Evolutionary conservation across 2,888 invertebrate species (phyloP).

Genomic region (Trichopoda pennipes): DNA sequence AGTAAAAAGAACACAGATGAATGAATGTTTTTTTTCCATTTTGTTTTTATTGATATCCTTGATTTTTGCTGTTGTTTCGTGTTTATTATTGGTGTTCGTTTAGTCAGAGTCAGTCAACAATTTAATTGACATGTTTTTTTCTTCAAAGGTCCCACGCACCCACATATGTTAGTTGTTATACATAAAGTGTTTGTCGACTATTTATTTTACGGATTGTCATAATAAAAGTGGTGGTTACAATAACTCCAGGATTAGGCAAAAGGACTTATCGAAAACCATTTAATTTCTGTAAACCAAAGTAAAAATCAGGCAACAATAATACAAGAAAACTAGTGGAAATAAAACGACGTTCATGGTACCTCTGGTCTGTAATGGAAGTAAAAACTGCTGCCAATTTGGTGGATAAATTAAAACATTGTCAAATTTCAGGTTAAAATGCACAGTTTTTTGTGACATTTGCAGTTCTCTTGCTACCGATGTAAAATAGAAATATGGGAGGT

Average conservation of each 20-base stretch:
- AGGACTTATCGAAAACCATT: too few relatives aligned
- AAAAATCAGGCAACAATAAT: too few relatives aligned
- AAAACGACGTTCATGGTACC: too few relatives aligned
- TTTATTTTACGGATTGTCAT: conserved; percentile 40
- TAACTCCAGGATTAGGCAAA: background rate
- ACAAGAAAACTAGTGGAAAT: too few relatives aligned
- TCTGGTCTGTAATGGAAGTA: too few relatives aligned
- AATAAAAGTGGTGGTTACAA: background rate
- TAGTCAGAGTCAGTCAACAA: conserved; percentile 46
- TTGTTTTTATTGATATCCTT: conserved; percentile 57
- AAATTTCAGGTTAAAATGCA: too few relatives aligned
- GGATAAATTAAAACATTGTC: too few relatives aligned
- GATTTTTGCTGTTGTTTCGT: conserved; percentile 20
- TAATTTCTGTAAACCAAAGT: too few relatives aligned
- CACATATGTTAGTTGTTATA: conserved; percentile 2
- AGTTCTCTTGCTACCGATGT: too few relatives aligned
- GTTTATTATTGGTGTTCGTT: conserved; percentile 39
- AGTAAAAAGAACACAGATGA: background rate
- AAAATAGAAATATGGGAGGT: too few relatives aligned
- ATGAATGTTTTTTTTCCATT: background rate
- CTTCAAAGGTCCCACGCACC: background rate
- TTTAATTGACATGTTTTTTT: conserved; percentile 64
- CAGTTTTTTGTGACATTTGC: too few relatives aligned
- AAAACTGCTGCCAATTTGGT: too few relatives aligned
- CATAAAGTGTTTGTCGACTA: conserved; percentile 48